Percentiles rank a stretch among this genome's conserved stretches.
phyloP scores from a whole-genome alignment of 1,140 invertebrate genomes.

The Neelides sp. region DNA sequence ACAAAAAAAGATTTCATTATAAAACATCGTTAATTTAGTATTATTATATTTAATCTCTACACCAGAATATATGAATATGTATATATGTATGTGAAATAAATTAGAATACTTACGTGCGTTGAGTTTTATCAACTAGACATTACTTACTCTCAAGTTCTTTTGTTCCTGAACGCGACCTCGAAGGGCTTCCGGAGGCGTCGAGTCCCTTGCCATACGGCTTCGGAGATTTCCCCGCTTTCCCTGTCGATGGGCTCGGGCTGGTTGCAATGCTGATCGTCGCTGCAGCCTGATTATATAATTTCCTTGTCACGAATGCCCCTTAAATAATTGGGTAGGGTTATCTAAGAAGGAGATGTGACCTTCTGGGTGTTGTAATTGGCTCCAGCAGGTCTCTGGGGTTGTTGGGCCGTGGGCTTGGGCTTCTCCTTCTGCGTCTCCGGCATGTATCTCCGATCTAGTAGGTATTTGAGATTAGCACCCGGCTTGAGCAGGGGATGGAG shows the following conservation, averaged over 20 bases:
- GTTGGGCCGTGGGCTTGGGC: conserved; percentile 13
- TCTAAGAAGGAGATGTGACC: conserved; percentile 8
- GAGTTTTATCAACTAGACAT: not conserved
- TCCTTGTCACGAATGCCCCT: no score
- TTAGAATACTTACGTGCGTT: not conserved
- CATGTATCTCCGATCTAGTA: conserved; percentile 69
- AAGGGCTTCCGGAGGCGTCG: conserved; percentile 55
- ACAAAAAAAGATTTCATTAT: no score
- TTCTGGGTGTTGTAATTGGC: conserved; percentile 25
- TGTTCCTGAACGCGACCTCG: conserved; percentile 72
- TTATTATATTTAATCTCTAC: no score
- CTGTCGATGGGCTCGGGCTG: not conserved
- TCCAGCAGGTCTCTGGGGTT: conserved; percentile 7
- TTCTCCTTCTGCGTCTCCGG: conserved; percentile 22
- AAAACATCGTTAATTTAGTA: no score
- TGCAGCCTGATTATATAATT: conserved; percentile 10
- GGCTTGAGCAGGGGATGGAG: no score
- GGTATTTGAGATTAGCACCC: no score
- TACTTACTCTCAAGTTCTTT: conserved; percentile 77
- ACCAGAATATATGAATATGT: no score
- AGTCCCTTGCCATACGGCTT: conserved; percentile 68
- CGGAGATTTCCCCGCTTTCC: conserved; percentile 33
- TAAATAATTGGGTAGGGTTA: no score
- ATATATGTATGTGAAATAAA: conserved; percentile 1
- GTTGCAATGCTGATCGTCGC: conserved; percentile 23